Evolutionary conservation across 2,888 invertebrate genomes (phyloP), one percentile per base, ranked within the genome.

Genomic region (Prosopocoilus inquinatus): DNA sequence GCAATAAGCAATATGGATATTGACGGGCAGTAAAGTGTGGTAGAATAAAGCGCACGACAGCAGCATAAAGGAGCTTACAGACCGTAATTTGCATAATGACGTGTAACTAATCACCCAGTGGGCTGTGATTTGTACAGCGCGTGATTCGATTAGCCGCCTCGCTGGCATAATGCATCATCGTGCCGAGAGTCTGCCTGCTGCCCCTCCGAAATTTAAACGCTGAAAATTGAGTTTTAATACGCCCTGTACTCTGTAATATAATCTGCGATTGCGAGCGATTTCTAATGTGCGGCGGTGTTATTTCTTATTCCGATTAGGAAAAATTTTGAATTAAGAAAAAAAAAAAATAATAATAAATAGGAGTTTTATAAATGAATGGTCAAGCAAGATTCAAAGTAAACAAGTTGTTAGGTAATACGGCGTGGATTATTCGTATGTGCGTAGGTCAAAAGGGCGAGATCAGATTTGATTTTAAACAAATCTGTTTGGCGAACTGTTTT

Each of bases 11-110:
- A n/a, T n/a, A n/a, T n/a, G n/a, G n/a, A n/a, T n/a, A n/a, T n/a
- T n/a, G 5, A 13, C 53, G 47, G 33, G 38, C 51, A 34, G 4
- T 48, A 53, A 43, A 34, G 44, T 48, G 43, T 41, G 20, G 48
- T 47, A 11, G 44, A 43, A 43, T 35, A 20, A 49, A 54, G 43
- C 44, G 44, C 16, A 35, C 38, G 36, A 51, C 51, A 57, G 47
- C 52, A 55, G 57, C 60, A 54, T 50, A 50, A 55, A 46, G 48
- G 54, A 56, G 47, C 52, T 48, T 50, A 53, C 45, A 38, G 43
- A 49, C 55, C 45, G 36, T 64, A 61, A 70, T 69, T 70, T 70
- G 66, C 69, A 70, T 70, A 70, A 70, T 71, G 71, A 67, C 57
- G 64, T 65, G 68, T 67, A 63, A 67, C 66, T 68, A 67, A 70